Evolutionary conservation across 2,888 invertebrate species (phyloP), one percentile per base, ranked within the genome.

Genomic region (Cepaea hortensis): DNA sequence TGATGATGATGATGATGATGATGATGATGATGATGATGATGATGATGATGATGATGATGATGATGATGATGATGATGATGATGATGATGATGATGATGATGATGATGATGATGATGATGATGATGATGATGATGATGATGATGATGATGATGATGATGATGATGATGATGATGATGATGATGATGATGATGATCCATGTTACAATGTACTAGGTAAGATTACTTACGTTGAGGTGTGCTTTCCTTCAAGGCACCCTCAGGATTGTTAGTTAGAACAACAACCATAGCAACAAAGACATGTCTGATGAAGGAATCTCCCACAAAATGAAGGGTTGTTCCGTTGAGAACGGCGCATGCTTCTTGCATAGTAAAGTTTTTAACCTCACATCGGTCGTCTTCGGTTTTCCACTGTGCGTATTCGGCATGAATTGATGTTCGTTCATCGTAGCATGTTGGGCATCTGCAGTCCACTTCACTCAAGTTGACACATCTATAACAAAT

Each of bases 271-370:
- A 87, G 87, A 20, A 87, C 11, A 50, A 84, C 73, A 13, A 84
- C 87, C 61, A 87, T 9, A 46, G 87, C 82, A 13, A 85, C 87
- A 46, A 87, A 89, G 48, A 89, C 75, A 83, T 89, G 88, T 2
- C 89, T 86, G 9, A 87, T 80, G 70, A 88, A 87, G 68, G 89
- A 89, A 76, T 89, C 89, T 11, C 89, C 89, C 7, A 87, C 84
- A 84, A 89, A 83, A 55, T 81, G 23, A 3, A 89, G 15, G 0
- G 70, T 81, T 3, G 86, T 81, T 18, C 88, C 89, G 46, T 65
- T 46, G n/a, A 89, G 84, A 15, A 87, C 7, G 3, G 50, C 62
- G 68, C 89, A 89, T 50, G 89, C 87, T 76, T 87, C 79, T 6
- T 4, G 18, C 1, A 65, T 55, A 3, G 65, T 70, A 62, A 87